Percentiles rank a stretch among this genome's conserved stretches.
Evolutionary conservation across 2,113 vertebrate species (phyloP).

Genomic region (Orycteropus afer): DNA sequence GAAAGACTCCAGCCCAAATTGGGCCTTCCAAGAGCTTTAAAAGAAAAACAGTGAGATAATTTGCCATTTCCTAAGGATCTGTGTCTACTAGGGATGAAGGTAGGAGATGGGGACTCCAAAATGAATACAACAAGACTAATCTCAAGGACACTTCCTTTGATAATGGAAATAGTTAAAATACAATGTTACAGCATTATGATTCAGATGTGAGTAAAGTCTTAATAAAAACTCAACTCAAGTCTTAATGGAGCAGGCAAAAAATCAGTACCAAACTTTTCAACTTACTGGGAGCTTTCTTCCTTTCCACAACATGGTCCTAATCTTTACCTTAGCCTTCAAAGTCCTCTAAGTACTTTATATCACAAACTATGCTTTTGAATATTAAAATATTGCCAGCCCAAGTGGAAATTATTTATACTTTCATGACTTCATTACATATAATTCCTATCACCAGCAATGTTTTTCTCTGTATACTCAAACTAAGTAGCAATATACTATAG

Average conservation of each 20-base stretch:
- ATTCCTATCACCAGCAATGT: not conserved
- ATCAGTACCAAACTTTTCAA: not conserved
- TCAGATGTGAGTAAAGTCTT: not conserved
- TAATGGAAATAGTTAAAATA: not conserved
- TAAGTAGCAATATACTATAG: not conserved
- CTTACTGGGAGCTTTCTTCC: not conserved
- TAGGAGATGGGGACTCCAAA: not conserved
- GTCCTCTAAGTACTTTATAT: not conserved
- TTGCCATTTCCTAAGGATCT: conserved; percentile 20
- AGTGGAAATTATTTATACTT: not conserved
- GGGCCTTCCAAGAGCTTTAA: conserved; percentile 32
- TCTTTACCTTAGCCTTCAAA: conserved; percentile 22
- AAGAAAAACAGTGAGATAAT: not conserved
- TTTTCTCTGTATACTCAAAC: not conserved
- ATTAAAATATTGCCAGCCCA: not conserved
- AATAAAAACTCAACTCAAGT: no score
- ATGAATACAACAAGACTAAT: not conserved
- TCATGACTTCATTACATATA: not conserved
- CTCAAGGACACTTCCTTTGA: not conserved
- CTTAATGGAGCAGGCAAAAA: no score
- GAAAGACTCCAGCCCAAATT: not conserved
- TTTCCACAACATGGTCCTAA: conserved; percentile 12
- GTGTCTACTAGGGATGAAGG: not conserved
- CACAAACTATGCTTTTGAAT: not conserved
- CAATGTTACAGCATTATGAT: not conserved